Evolutionary conservation across 2,797 vertebrate species (phyloP).

Genomic region (Furcifer pardalis): DNA sequence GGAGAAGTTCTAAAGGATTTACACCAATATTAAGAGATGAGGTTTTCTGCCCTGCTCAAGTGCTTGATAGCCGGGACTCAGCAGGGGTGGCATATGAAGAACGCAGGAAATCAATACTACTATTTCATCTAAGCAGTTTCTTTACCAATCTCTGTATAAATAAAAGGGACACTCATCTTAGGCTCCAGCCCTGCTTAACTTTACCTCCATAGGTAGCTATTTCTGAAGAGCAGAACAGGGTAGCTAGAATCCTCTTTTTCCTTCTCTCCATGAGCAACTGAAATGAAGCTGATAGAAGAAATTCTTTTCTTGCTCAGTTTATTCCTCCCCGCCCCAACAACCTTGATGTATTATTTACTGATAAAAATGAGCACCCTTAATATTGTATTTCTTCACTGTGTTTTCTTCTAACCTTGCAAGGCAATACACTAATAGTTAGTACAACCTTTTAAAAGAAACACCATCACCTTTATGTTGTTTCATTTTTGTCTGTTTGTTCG

Average conservation of each 20-base stretch:
- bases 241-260: conserved; percentile 8
- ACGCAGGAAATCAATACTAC: conserved; percentile 36
- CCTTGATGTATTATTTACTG: conserved; percentile 41
- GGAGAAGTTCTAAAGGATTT: conserved; percentile 37
- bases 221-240: conserved; percentile 26
- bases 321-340: background rate
- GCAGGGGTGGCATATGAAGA: conserved; percentile 33
- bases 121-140: conserved; percentile 43
- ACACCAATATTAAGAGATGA: conserved; percentile 16
- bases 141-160: conserved; percentile 37
- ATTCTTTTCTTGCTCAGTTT: background rate
- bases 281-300: conserved; percentile 21
- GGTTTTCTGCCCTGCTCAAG: conserved; percentile 29
- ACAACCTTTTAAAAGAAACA: background rate
- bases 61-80: conserved; percentile 31
- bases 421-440: background rate
- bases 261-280: conserved; percentile 24
- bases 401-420: background rate
- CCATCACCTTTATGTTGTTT: background rate
- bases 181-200: conserved; percentile 26
- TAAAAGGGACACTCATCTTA: conserved; percentile 38
- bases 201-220: conserved; percentile 33
- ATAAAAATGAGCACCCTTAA: conserved; percentile 1
- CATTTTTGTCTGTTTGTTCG: too few species aligned
- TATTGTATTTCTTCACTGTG: background rate